phyloP scores from a whole-genome alignment of 2,113 vertebrate species.

The Circaetus gallicus region DNA sequence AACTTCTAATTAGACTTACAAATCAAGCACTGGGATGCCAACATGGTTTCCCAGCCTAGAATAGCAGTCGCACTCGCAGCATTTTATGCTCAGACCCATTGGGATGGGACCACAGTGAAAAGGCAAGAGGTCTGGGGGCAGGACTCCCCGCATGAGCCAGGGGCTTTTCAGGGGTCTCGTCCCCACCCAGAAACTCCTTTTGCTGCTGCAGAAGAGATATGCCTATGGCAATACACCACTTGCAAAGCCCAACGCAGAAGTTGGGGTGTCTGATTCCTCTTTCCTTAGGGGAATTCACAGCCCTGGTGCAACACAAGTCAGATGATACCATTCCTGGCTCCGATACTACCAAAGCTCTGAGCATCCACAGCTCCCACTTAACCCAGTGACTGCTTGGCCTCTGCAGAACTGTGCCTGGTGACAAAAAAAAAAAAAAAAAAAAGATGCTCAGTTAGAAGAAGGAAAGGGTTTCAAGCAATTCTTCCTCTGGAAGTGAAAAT shows the following conservation, averaged over 20 bases:
- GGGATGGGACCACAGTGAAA: rapidly evolving
- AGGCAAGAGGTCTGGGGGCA: background rate
- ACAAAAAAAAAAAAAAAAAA: background rate
- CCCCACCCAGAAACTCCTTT: background rate
- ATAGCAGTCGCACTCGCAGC: background rate
- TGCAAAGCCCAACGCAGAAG: background rate
- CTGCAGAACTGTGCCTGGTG: background rate
- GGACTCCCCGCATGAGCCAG: background rate
- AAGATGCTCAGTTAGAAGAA: background rate
- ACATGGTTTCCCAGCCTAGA: background rate
- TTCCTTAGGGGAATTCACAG: background rate
- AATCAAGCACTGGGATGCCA: constrained; percentile 9
- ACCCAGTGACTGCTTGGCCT: background rate
- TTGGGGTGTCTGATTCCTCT: background rate
- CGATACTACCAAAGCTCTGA: rapidly evolving
- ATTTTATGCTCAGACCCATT: background rate
- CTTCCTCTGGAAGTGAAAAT: constrained; percentile 30
- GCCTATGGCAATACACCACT: background rate
- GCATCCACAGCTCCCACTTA: background rate
- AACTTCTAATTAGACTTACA: constrained; percentile 43
- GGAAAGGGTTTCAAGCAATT: background rate
- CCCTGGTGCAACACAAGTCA: no score
- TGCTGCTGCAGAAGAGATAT: background rate
- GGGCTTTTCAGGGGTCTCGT: background rate
- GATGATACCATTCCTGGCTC: background rate